Evolutionary conservation across 2,797 vertebrate species (phyloP), one percentile per base, ranked within the genome.

Genomic region (Cheracebus regulus): DNA sequence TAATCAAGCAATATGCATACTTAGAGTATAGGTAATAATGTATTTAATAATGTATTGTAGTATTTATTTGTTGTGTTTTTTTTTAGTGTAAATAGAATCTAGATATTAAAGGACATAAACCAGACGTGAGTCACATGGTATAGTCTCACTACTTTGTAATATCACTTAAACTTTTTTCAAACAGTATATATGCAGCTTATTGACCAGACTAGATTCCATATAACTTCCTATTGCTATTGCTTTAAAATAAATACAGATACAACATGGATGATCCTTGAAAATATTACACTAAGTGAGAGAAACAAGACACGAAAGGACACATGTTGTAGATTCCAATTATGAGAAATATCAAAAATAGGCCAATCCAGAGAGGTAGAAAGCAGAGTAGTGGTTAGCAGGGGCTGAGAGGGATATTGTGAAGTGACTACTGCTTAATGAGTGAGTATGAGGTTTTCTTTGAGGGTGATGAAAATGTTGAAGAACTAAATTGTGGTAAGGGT

Each of bases 141-240:
- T 87, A 75, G 58, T 80, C 26, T 93, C 4, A 50, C 52, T 79
- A 73, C 46, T 83, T 86, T 82, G 41, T 36, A 26, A 7, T 67
- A 58, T 33, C 48, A 81, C n/a, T 95, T 39, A 78, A 75, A 76
- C 9, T n/a, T 82, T 88, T 89, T 92, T 75, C 24, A 58, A 87
- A 80, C 50, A 70, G 7, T 33, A 17, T 52, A 9, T 73, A 78
- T 73, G 17, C 28, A 81, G 11, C 2, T 61, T 46, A 90, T 50
- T 93, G 50, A 82, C 55, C 50, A 88, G 67, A 81, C 36, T 73
- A 15, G 36, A 22, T 46, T 88, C 39, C 13, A 11, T 55, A 33
- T 57, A 36, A 36, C 19, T 91, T 94, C 33, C 67, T 70, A 39
- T 70, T 83, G 30, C 67, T 70, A 39, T 75, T 79, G 30, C n/a